Evolutionary conservation across 2,113 vertebrate genomes (phyloP).

Genomic region (Orycteropus afer): DNA sequence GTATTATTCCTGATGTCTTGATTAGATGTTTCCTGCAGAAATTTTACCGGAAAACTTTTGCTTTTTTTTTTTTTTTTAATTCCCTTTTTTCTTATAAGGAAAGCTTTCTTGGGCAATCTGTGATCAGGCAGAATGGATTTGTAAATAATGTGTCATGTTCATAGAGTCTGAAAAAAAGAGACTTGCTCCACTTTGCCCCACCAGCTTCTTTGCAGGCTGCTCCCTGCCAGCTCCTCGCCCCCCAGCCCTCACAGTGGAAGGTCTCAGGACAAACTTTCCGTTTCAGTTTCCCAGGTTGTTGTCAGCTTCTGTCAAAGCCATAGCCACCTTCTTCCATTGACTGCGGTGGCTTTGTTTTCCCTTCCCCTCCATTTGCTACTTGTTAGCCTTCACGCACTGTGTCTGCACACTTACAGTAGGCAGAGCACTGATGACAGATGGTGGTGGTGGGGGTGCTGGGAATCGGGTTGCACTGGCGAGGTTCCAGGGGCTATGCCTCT

Average conservation of each 20-base stretch:
- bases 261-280: conserved; percentile 55
- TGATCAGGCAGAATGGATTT: not conserved
- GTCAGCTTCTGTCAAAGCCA: conserved; percentile 68
- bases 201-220: not conserved
- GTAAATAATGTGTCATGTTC: not conserved
- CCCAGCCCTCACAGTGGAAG: not conserved
- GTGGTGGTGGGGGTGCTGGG: conserved; percentile 68
- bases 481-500: conserved; percentile 85
- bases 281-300: conserved; percentile 84
- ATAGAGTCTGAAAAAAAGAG: not conserved
- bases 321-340: conserved; percentile 55
- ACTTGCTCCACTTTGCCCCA: not conserved
- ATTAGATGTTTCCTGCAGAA: conserved; percentile 58
- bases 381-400: conserved; percentile 74
- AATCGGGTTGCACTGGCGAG: conserved; percentile 81
- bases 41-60: conserved; percentile 25
- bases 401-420: conserved; percentile 82
- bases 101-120: not conserved
- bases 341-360: conserved; percentile 76
- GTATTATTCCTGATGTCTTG: not conserved
- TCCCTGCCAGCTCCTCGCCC: not conserved
- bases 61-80: not conserved
- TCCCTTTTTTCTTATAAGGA: not conserved
- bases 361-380: conserved; percentile 84
- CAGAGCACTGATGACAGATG: conserved; percentile 87